Percentiles rank a stretch among this genome's conserved stretches.
These are phyloP conservation scores for Aphidius gifuensis DNA, from an alignment of 1,140 invertebrate genomes.

Conservation along the genomic window DNA sequence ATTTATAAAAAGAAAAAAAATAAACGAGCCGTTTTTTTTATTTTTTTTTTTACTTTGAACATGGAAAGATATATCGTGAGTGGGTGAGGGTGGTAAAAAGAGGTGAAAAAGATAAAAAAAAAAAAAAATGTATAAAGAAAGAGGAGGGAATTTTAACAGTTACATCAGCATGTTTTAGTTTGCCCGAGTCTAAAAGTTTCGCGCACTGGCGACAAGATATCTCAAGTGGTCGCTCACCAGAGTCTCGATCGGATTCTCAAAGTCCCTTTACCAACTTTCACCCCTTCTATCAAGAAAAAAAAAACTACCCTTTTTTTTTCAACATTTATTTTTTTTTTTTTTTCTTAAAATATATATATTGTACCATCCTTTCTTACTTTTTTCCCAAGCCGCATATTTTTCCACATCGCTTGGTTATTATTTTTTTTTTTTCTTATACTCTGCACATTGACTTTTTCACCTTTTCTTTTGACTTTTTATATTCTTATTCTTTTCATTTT, in stretches of 20 bases:
- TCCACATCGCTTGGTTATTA: slow-evolving; percentile 24
- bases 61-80: too few relatives aligned
- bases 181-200: slow-evolving; percentile 33
- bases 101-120: too few relatives aligned
- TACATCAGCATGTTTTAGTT: slow-evolving; percentile 35
- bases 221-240: slow-evolving; percentile 33
- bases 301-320: background rate
- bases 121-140: too few relatives aligned
- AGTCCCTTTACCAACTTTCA: slow-evolving; percentile 5
- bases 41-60: too few relatives aligned
- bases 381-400: slow-evolving; percentile 30
- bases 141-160: slow-evolving; percentile 27
- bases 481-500: slow-evolving; percentile 5
- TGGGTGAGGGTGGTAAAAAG: too few relatives aligned
- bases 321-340: slow-evolving; percentile 6
- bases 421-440: slow-evolving; percentile 7
- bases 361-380: slow-evolving; percentile 29
- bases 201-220: slow-evolving; percentile 34
- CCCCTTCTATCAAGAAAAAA: slow-evolving; percentile 1
- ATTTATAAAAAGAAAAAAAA: background rate
- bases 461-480: slow-evolving; percentile 5
- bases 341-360: slow-evolving; percentile 25
- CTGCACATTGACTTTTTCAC: slow-evolving; percentile 1
- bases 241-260: slow-evolving; percentile 24
- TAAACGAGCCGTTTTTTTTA: background rate